Evolutionary conservation across 2,797 vertebrate species (phyloP).

Genomic region (Chiloscyllium punctatum): DNA sequence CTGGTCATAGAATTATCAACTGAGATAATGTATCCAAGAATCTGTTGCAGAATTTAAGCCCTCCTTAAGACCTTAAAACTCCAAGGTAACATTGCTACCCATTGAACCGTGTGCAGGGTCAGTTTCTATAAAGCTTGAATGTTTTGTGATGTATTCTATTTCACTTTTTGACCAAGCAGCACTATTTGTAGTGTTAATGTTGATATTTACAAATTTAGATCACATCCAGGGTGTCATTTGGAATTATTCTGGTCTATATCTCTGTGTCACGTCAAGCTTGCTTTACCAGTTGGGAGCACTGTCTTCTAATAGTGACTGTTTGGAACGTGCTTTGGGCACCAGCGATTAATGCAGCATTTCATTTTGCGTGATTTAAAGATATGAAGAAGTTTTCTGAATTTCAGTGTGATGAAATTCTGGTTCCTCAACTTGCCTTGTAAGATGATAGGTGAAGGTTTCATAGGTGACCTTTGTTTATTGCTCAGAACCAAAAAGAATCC

Average conservation of each 20-base stretch:
- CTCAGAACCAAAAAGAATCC: too few relatives aligned
- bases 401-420: not conserved
- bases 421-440: not conserved
- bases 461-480: too few relatives aligned
- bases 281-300: not conserved
- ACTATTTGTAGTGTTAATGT: not conserved
- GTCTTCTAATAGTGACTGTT: not conserved
- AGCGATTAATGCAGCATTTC: not conserved
- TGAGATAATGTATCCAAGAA: not conserved
- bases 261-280: not conserved
- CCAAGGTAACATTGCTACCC: not conserved
- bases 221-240: not conserved
- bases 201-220: not conserved
- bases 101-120: not conserved
- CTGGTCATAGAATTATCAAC: not conserved
- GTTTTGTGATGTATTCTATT: not conserved
- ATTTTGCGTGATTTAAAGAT: not conserved
- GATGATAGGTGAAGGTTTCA: too few relatives aligned
- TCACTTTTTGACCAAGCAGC: not conserved
- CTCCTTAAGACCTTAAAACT: not conserved
- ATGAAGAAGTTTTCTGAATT: not conserved
- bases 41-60: not conserved
- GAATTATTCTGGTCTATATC: not conserved
- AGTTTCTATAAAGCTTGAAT: not conserved
- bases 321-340: not conserved